Evolutionary conservation across 92 coral and sea anemone species (phyloP), one percentile per base, ranked within the genome.

Genomic region (Meandrina meandrites): DNA sequence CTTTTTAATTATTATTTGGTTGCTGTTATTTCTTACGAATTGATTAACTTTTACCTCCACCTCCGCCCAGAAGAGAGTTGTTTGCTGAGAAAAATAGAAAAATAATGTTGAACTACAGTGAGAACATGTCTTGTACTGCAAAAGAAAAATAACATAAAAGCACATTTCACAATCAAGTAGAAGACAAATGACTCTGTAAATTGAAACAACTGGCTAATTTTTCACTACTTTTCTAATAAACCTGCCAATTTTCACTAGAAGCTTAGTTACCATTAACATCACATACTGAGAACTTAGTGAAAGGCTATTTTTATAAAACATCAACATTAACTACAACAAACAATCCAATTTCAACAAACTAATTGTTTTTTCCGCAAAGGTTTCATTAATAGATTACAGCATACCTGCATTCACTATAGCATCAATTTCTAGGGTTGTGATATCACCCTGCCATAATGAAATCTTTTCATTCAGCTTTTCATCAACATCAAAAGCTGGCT

Each of bases 371-470:
- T 21, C 66, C 4, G 60, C 60, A 54, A 54, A 54, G 0, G 60
- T 54, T 17, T 54, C 3, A 1, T 54, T 8, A 58, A 0, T 21
- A 21, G 21, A 22, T 8, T 27, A 37, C 8, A 22, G 13, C 78
- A 18, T 88, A 97, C 99, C 99, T 92, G 98, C 99, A 97, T 95
- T 97, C 13, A 97, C 99, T 77, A 97, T 97, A 80, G 96, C 99
- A 93, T 97, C 99, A 71, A 97, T 93, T 80, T 97, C 99, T 35
- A 97, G 94, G 19, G 76, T 76, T 37, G 99, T 97, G 50, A 97
- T 97, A 87, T 97, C 99, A 70, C 99, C 99, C 64, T 45, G 81
- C 97, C 98, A 97, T 51, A 97, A 72, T 64, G 98, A 97, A 71
- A 97, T 88, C 67, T 95, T 95, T 48, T 75, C 84, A 92, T 95